These are phyloP conservation scores for Neoaliturus tenellus DNA, from an alignment of 2,888 invertebrate genomes.

Conservation along the genomic window DNA sequence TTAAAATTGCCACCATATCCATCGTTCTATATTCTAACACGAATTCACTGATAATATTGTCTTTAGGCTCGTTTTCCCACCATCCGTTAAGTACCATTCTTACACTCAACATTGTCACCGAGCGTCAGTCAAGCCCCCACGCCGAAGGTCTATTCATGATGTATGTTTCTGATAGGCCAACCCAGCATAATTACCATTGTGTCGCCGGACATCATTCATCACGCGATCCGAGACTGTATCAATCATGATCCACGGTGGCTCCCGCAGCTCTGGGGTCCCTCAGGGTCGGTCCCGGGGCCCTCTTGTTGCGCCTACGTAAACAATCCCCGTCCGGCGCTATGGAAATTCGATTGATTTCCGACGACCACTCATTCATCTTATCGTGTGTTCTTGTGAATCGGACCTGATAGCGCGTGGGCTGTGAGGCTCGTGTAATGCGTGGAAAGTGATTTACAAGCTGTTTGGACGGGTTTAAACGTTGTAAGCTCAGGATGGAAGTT, in stretches of 20 bases:
- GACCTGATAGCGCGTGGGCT: not conserved
- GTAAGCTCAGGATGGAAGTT: not conserved
- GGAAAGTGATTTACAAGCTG: not conserved
- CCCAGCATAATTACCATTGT: constrained; percentile 52
- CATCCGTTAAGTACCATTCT: not conserved
- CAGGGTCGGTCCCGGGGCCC: not conserved
- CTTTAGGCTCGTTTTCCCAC: too few relatives aligned
- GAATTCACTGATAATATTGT: too few relatives aligned
- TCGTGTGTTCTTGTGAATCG: not conserved
- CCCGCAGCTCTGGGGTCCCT: constrained; percentile 13
- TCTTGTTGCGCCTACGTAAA: constrained; percentile 20
- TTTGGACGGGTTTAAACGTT: not conserved
- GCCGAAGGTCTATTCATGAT: not conserved
- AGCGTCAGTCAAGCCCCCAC: not conserved
- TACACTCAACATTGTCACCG: not conserved
- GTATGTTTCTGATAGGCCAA: not conserved
- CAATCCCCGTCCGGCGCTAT: not conserved
- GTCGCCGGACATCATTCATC: constrained; percentile 21
- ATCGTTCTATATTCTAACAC: too few relatives aligned
- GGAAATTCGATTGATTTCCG: constrained; percentile 33
- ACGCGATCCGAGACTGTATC: constrained; percentile 23
- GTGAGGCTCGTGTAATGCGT: not conserved
- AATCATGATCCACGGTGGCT: constrained; percentile 9
- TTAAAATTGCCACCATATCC: too few relatives aligned
- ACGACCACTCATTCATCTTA: constrained; percentile 21